Base-by-base conservation (phyloP, 53 echinoderm and acorn worm genomes). In the Antedon mediterranea region DNA sequence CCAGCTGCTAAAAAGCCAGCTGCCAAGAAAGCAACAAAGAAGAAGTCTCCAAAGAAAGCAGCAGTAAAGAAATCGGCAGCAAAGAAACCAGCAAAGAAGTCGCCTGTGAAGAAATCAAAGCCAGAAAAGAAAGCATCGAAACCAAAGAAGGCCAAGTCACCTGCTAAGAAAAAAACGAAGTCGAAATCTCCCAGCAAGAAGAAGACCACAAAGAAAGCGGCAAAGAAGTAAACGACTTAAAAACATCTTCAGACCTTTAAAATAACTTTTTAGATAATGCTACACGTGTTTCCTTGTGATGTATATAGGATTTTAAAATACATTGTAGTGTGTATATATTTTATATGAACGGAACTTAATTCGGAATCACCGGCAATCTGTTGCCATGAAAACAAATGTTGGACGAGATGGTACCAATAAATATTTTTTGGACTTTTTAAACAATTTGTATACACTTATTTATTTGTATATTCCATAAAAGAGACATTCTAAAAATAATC, bases 21-120 rank as follows among this genome's bases (percentile, higher is more conserved):
- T 28, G 76, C 76, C 6, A 76, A 76, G 34, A 76, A 76, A 76
- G 33, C 76, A 76, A 34, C 76, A 3, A 76, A 76, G 34, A 76
- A 76, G 76, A 76, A 76, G 76, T 33, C 32, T 20, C 31, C 74
- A 6, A 73, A 73, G 30, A 73, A 73, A 23, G 33, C 76, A 7
- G 41, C 41, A n/a, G n/a, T n/a, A 57, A 57, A 57, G 28, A 76
- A 76, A 34, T 20, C 32, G 0, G 76, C 76, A 0, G 76, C 76
- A 32, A 34, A 31, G 76, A 76, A 73, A 11, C 34, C 76, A 5
- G 76, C 76, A 76, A 34, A 31, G 76, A 76, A 73, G 23, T 32
- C 74, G 9, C 31, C 32, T 32, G 32, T 20, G 28, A 76, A 76
- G 76, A 34, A 32, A 32, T 33, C 34, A 9, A 76, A 76, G 26